These are phyloP conservation scores for Lerema accius DNA, from an alignment of 1,140 invertebrate species.

Conservation along the genomic window DNA sequence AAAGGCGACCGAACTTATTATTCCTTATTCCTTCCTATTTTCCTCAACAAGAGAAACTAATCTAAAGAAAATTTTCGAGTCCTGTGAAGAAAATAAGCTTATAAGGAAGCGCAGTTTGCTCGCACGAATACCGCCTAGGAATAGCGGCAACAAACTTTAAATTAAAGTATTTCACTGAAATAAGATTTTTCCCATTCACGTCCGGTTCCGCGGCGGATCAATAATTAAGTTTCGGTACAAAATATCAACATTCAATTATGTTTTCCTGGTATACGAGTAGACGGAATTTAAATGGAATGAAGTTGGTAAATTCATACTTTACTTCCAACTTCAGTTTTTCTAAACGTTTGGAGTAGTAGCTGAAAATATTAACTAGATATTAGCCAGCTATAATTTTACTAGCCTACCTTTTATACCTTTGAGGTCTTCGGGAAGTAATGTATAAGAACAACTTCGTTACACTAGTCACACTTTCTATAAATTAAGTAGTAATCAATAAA, in stretches of 20 bases:
- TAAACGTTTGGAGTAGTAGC: no score
- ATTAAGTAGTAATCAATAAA: no score
- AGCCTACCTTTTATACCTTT: no score
- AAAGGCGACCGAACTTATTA: slow-evolving; percentile 73
- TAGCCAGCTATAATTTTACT: no score
- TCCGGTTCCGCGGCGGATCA: slow-evolving; percentile 33
- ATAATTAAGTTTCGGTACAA: slow-evolving; percentile 55
- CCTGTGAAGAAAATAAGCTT: slow-evolving; percentile 80
- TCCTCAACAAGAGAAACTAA: slow-evolving; percentile 81
- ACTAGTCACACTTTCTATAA: no score
- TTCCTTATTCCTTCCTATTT: slow-evolving; percentile 74
- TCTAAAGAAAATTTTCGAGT: slow-evolving; percentile 81
- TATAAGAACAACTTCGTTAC: no score
- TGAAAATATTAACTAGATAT: no score
- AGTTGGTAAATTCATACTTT: no score
- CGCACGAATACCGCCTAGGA: slow-evolving; percentile 70
- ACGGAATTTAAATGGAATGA: no score
- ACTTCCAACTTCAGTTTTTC: no score
- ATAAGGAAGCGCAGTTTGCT: slow-evolving; percentile 79
- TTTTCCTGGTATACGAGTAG: no score
- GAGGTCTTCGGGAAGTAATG: no score
- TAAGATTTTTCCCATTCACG: slow-evolving; percentile 60
- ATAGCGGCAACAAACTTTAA: slow-evolving; percentile 77
- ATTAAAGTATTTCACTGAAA: slow-evolving; percentile 73
- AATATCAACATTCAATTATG: slow-evolving; percentile 6